Evolutionary conservation across 2,797 vertebrate species (phyloP), one percentile per base, ranked within the genome.

Genomic region (Siniperca obscura): DNA sequence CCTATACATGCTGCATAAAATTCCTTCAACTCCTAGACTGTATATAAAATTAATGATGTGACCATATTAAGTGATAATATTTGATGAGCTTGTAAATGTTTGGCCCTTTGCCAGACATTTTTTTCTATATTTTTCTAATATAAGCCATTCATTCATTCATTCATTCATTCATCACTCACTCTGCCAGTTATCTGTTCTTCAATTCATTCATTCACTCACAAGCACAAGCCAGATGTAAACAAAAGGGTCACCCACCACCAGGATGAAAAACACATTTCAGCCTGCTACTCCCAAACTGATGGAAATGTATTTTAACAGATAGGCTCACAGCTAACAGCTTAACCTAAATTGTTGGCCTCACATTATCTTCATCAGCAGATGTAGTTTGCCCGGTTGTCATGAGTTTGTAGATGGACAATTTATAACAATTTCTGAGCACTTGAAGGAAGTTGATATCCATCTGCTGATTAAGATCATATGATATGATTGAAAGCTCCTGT

Each of bases 1-100:
- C 34, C 17, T 48, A 30, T 34, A 9, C 60, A 57, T 30, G 66
- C 80, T 60, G 25, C 70, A 70, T 82, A 19, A 86, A 83, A 74
- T 57, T 6, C 38, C 42, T 73, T 79, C 16, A 69, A 62, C 7
- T 78, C 81, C 57, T 30, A 36, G 22, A 52, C 53, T 57, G 57
- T 36, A 59, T 65, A 55, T 85, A 22, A 79, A 79, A 74, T 70
- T 25, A 34, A 50, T 25, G 5, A 3, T 21, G 30, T 17, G 2
- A 34, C 65, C 4, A 42, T 76, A 66, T 46, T n/a, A 71, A 59
- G 52, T 25, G 36, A 82, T 66, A 56, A 74, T 64, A 75, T 74
- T 78, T 70, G 38, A 68, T 38, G 68, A 67, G 60, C 38, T 36
- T 40, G 6, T 59, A 83, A 52, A 19, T 4, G 21, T 53, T 74